Evolutionary conservation across 2,888 invertebrate genomes (phyloP), one percentile per base, ranked within the genome.

Genomic region (Drosophila atroscutellata): DNA sequence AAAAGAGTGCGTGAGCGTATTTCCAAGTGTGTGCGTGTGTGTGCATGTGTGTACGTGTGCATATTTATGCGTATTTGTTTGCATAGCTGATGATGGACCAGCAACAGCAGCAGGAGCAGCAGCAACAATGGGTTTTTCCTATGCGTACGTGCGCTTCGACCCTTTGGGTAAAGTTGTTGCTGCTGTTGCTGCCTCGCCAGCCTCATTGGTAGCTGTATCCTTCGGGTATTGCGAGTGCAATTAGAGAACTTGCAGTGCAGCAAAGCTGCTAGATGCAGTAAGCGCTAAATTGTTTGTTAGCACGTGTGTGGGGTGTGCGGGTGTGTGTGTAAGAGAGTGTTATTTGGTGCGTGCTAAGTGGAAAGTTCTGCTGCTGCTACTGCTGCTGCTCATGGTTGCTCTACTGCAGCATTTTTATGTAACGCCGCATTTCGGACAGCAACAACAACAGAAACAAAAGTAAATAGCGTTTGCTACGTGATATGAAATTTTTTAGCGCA

Each of bases 31-130:
- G 58, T 36, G 51, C 15, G 28, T 39, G 47, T 52, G 72, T 71
- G 65, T 47, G 58, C 36, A 26, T 42, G 56, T 52, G 55, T 52
- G 54, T 51, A 39, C 60, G 83, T 67, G 83, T 83, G 89, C 90
- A 90, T 86, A 86, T 81, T 91, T 89, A 89, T 90, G 90, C 87
- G 91, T 90, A 90, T 88, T 88, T 90, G 87, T 89, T 82, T 87
- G 90, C 89, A 87, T 86, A 79, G 90, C 90, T 86, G 90, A 90
- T 89, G 85, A 85, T 86, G 82, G 75, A 75, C 89, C 72, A 82
- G 77, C 72, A 90, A 64, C 78, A 72, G 66, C 68, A 70, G 15
- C 61, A 65, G 13, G 39, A 57, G 13, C 59, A 64, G 30, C 52
- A 45, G 24, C 45, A 45, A 45, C 45, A 45, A 45, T 45, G 24